Base-by-base conservation (phyloP, 2,797 vertebrate species). In the Danio albolineatus region DNA sequence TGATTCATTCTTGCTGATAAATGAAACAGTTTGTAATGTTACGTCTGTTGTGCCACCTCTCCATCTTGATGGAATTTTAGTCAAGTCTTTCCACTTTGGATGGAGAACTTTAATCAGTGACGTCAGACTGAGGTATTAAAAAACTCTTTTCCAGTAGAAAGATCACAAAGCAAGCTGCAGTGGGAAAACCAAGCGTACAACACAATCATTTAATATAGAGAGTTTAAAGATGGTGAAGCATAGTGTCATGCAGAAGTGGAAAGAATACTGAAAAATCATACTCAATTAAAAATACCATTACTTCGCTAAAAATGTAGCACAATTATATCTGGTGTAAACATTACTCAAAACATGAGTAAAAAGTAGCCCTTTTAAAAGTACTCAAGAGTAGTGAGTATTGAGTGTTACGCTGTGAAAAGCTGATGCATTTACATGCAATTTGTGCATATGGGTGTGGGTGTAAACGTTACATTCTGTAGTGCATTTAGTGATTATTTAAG, bases 1-100 rank as follows among this genome's bases (percentile, higher is more conserved):
- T 72, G 77, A 53, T 79, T 72, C 59, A 61, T 70, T 60, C 38
- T 44, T 64, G 21, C 67, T 72, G 57, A 53, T 72, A 61, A 61
- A 78, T 51, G 1, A 62, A 54, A 54, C 57, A 1, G 43, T 56
- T 57, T 70, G 17, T 44, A 49, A 59, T 46, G 28, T 46, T 78
- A 21, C 14, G 0, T 54, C 38, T 38, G 10, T 53, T 64, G 38
- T 61, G 66, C 46, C 65, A 77, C 21, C 7, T 49, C 8, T 49
- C 54, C 4, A 2, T 39, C 21, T 19, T 59, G 28, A 16, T 69
- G 28, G n/a, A 69, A 69, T 77, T 28, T 28, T 13, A 43, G 53
- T 56, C 17, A 72, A 4, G 5, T 56, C 17, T 43, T 41, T 56
- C 36, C n/a, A 13, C 51, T 71, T 38, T 13, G 13, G 2, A 72